These are phyloP conservation scores for Notoglanidium macrostoma DNA, from an alignment of 2,797 vertebrate species.

Conservation along the genomic window DNA sequence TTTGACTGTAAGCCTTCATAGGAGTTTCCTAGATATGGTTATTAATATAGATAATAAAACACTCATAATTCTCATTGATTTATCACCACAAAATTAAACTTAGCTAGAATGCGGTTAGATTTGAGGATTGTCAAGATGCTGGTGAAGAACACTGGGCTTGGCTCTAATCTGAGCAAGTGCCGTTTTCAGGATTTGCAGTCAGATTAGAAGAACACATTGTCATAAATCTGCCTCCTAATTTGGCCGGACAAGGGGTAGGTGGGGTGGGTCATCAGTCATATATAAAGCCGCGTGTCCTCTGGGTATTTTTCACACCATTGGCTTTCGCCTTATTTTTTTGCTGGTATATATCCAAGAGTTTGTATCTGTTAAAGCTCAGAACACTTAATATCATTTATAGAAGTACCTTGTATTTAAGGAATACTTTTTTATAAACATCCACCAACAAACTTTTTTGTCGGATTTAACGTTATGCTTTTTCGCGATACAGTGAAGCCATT, in stretches of 20 bases:
- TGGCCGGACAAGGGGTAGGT: conserved; percentile 73
- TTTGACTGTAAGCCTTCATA: background rate
- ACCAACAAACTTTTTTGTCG: background rate
- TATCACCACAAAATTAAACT: too few species aligned
- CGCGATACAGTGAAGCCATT: background rate
- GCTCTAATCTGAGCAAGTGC: conserved; percentile 56
- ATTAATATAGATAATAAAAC: conserved; percentile 26
- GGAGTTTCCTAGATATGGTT: conserved; percentile 24
- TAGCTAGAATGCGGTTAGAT: too few species aligned
- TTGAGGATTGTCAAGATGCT: background rate
- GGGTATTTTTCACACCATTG: conserved; percentile 49
- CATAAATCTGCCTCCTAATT: conserved; percentile 89
- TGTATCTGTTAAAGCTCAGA: background rate
- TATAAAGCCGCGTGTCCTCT: conserved; percentile 76
- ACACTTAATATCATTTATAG: background rate
- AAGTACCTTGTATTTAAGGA: background rate
- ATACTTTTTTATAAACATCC: background rate
- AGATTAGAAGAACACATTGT: conserved; percentile 88
- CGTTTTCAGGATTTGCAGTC: conserved; percentile 84
- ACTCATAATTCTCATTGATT: background rate
- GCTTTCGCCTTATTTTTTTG: conserved; percentile 2
- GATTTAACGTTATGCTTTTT: background rate
- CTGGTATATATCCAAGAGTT: background rate
- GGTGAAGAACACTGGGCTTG: conserved; percentile 41
- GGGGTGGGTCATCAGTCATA: conserved; percentile 68